Conservation (phyloP, 2,888 invertebrate species). For the Nebria salina region DNA sequence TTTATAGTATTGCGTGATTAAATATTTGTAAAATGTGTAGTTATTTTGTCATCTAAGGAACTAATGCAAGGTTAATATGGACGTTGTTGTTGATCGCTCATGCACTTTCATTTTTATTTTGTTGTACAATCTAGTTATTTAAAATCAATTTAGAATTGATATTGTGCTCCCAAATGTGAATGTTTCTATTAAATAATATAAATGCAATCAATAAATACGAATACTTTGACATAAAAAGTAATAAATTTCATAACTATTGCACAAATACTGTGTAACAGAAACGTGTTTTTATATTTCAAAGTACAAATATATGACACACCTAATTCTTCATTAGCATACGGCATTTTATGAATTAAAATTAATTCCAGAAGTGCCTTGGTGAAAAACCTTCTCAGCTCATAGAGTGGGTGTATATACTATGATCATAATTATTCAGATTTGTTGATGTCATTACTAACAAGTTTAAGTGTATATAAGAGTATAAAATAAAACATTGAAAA, state of each 20-base stretch:
- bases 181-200: too few relatives aligned
- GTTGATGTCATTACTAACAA: neutral
- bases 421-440: constrained; percentile 13
- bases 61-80: neutral
- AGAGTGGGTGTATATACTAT: constrained; percentile 5
- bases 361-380: neutral
- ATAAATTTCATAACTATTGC: neutral
- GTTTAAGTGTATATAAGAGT: neutral
- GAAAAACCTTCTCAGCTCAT: neutral
- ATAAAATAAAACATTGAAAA: too few relatives aligned
- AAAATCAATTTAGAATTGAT: neutral
- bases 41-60: constrained; percentile 7
- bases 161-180: neutral
- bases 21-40: neutral
- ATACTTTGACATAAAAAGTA: neutral
- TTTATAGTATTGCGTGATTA: neutral
- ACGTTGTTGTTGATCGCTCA: neutral
- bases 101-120: constrained; percentile 3
- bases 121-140: neutral
- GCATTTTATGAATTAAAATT: constrained; percentile 14
- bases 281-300: neutral
- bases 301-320: neutral
- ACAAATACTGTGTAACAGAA: neutral
- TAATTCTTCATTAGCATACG: neutral
- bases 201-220: too few relatives aligned